Evolutionary conservation across 2,113 vertebrate genomes (phyloP).

Genomic region (Chauna torquata): DNA sequence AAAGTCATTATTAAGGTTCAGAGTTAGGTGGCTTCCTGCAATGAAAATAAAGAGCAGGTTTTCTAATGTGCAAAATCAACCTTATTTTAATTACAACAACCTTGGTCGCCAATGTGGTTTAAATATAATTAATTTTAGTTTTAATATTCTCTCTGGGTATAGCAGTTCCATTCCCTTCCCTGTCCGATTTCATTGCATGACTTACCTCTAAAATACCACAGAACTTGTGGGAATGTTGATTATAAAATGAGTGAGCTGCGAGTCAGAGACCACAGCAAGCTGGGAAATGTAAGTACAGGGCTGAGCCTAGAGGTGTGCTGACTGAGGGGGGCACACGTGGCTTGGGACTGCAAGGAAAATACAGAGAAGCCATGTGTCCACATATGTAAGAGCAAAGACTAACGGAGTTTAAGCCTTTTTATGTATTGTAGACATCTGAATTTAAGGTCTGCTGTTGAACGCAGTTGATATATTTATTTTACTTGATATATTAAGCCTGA

Average conservation of each 20-base stretch:
- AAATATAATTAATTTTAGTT: constrained; percentile 14
- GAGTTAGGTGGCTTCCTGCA: neutral
- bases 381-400: neutral
- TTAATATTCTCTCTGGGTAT: neutral
- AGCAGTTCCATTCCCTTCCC: neutral
- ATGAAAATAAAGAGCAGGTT: neutral
- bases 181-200: neutral
- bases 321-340: neutral
- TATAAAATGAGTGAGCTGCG: neutral
- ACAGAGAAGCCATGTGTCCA: neutral
- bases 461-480: neutral
- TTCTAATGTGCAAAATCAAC: constrained; percentile 13
- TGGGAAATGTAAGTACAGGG: neutral
- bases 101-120: neutral
- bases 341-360: neutral
- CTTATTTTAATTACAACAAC: constrained; percentile 17
- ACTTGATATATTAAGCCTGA: neutral
- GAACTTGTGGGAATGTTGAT: neutral
- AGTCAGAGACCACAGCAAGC: neutral
- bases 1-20: constrained; percentile 1
- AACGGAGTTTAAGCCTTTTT: neutral
- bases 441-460: neutral
- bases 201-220: neutral
- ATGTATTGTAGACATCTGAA: neutral
- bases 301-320: neutral